phyloP scores from a whole-genome alignment of 2,888 invertebrate species.

The Zygaena filipendulae region DNA sequence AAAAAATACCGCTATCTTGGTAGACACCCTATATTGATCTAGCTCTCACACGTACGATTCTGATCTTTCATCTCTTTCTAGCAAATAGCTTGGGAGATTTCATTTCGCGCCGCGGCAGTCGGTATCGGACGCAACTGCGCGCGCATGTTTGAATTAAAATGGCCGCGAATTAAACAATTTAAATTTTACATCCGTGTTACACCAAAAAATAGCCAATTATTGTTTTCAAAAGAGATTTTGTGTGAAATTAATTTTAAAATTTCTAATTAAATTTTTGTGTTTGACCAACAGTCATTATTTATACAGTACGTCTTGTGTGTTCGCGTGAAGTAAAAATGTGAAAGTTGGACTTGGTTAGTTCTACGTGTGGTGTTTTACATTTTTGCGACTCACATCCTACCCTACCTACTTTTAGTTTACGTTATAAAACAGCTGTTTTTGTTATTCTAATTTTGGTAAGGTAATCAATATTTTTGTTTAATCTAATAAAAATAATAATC shows the following conservation, averaged over 20 bases:
- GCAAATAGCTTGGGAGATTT: conserved; percentile 34
- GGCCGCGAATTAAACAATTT: conserved; percentile 23
- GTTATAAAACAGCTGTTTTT: neutral
- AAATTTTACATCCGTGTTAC: no score
- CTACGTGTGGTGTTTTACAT: neutral
- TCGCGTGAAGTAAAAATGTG: neutral
- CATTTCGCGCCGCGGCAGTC: conserved; percentile 40
- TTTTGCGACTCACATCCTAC: neutral
- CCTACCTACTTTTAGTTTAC: neutral
- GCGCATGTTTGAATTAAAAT: conserved; percentile 32
- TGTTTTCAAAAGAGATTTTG: conserved; percentile 6
- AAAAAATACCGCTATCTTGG: conserved; percentile 61
- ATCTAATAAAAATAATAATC: no score
- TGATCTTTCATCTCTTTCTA: conserved; percentile 29
- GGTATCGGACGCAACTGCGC: conserved; percentile 31
- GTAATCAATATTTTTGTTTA: no score
- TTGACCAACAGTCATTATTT: conserved; percentile 1
- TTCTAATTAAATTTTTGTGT: conserved; percentile 2
- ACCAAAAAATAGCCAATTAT: no score
- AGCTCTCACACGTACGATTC: conserved; percentile 22
- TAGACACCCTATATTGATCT: conserved; percentile 37
- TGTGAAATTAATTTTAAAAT: conserved; percentile 2
- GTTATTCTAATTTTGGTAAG: neutral
- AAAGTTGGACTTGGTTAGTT: neutral
- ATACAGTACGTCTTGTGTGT: conserved; percentile 1